Percentiles rank a stretch among this genome's conserved stretches.
Conservation (phyloP, 2,113 vertebrate species). For the Bettongia penicillata region DNA sequence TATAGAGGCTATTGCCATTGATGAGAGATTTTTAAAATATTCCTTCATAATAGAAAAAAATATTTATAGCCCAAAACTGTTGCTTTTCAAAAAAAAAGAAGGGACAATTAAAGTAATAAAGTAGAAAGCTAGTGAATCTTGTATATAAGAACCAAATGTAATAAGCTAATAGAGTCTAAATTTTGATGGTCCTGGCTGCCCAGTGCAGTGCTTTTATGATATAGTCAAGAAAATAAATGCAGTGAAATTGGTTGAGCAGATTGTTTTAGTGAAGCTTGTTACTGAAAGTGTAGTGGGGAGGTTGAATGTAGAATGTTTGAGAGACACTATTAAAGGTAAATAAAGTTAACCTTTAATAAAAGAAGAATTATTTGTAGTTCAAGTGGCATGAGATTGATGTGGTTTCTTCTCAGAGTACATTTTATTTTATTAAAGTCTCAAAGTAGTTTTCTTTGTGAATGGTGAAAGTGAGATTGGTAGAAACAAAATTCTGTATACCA, state of each 20-base stretch:
- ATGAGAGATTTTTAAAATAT: not conserved
- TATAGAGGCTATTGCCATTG: not conserved
- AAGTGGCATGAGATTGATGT: not conserved
- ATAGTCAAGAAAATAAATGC: not conserved
- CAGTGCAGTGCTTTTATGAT: constrained; percentile 16
- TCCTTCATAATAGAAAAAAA: not conserved
- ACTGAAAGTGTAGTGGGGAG: not conserved
- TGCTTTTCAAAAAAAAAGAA: not conserved
- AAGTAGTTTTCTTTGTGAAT: not conserved
- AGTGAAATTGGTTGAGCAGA: too few relatives aligned
- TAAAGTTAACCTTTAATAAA: not conserved
- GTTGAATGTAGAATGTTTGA: not conserved
- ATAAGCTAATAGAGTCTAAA: not conserved
- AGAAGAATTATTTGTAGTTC: not conserved
- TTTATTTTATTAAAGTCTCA: not conserved
- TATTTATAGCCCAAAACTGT: not conserved
- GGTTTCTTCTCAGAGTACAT: not conserved
- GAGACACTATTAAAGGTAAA: not conserved
- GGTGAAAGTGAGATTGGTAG: not conserved
- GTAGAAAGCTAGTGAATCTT: constrained; percentile 17
- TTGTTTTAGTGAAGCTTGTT: not conserved
- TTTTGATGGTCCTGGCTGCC: not conserved
- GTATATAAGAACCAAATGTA: not conserved
- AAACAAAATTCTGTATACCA: not conserved
- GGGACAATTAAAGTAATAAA: not conserved